These are phyloP conservation scores for Edolisoma coerulescens DNA, from an alignment of 2,113 vertebrate genomes.

Conservation along the genomic window DNA sequence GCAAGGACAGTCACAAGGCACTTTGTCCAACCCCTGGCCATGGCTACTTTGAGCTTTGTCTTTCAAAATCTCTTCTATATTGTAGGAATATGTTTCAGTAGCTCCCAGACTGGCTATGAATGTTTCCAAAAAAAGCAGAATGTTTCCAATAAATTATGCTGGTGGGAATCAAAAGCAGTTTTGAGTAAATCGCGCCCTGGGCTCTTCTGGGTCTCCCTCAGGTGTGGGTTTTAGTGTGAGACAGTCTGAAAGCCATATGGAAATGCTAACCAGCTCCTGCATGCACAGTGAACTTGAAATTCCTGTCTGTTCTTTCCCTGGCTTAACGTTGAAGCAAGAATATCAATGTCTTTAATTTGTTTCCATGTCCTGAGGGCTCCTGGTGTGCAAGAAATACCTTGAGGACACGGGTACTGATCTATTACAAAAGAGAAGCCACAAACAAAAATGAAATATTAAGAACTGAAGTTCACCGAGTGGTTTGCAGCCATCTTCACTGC, in stretches of 20 bases:
- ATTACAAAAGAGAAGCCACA: background rate
- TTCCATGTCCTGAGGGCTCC: background rate
- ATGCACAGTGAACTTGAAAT: background rate
- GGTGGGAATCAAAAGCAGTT: background rate
- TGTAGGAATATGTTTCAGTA: background rate
- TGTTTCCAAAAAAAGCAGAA: background rate
- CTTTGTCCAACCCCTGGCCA: background rate
- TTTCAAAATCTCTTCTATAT: background rate
- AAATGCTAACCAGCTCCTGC: background rate
- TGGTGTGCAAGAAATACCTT: background rate
- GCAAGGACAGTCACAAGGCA: background rate
- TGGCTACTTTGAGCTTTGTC: background rate
- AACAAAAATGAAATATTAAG: background rate
- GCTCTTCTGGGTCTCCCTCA: background rate
- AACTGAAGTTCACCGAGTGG: background rate
- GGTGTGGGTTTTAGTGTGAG: background rate
- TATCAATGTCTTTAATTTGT: background rate
- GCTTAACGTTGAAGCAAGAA: background rate
- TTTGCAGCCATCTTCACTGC: background rate
- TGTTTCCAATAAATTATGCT: background rate
- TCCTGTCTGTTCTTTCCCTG: background rate
- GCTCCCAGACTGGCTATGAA: background rate
- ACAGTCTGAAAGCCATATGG: background rate
- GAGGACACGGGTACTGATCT: background rate
- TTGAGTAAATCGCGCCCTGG: background rate